phyloP scores from a whole-genome alignment of 1,140 invertebrate species.

The Thereuonema tuberculata region DNA sequence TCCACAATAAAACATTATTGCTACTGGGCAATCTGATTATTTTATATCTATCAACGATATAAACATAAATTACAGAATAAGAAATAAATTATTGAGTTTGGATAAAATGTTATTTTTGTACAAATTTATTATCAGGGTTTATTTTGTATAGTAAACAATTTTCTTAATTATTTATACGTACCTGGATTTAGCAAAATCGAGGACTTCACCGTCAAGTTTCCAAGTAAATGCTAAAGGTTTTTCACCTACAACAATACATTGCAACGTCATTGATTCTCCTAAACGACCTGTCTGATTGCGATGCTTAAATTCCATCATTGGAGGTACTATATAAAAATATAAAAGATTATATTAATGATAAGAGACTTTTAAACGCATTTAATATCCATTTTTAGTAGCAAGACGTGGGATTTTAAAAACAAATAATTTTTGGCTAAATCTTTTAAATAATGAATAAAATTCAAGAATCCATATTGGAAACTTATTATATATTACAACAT shows the following conservation, averaged over 20 bases:
- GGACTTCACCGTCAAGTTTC: constrained; percentile 85
- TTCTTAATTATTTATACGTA: constrained; percentile 10
- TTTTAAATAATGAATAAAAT: too few relatives aligned
- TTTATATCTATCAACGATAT: too few relatives aligned
- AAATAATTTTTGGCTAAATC: too few relatives aligned
- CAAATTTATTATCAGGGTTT: too few relatives aligned
- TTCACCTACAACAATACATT: constrained; percentile 89
- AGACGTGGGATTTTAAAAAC: too few relatives aligned
- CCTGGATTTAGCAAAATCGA: constrained; percentile 61
- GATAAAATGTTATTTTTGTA: background rate
- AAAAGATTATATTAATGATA: constrained; percentile 16
- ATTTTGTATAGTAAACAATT: too few relatives aligned
- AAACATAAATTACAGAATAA: background rate
- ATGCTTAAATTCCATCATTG: constrained; percentile 83
- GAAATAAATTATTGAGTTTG: background rate
- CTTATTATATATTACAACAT: too few relatives aligned
- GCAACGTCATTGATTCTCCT: constrained; percentile 77
- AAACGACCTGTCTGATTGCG: constrained; percentile 75
- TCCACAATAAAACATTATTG: too few relatives aligned
- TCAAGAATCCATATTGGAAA: too few relatives aligned
- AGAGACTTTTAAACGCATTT: too few relatives aligned
- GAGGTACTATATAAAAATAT: constrained; percentile 74
- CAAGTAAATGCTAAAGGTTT: constrained; percentile 90
- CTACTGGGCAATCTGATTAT: too few relatives aligned
- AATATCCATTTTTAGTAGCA: too few relatives aligned